Conservation (phyloP, 2,888 invertebrate genomes). For the Lacanobia oleracea region DNA sequence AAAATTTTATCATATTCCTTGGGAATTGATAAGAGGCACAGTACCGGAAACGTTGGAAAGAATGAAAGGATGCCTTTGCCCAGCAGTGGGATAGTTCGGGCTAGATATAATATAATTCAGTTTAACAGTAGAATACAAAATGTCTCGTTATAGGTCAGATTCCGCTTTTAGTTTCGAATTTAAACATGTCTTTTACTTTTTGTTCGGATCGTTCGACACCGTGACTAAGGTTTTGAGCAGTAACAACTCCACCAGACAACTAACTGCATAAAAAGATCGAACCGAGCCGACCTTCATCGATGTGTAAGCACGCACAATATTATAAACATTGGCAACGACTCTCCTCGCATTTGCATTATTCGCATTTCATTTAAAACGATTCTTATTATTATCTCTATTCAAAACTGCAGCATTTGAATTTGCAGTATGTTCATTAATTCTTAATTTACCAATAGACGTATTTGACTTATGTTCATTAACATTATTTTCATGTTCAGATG, state of each 20-base stretch:
- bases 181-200: slow-evolving; percentile 10
- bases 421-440: background rate
- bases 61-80: no score
- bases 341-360: slow-evolving; percentile 60
- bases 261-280: slow-evolving; percentile 60
- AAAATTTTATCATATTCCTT: no score
- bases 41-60: no score
- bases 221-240: slow-evolving; percentile 45
- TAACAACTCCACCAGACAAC: slow-evolving; percentile 41
- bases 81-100: no score
- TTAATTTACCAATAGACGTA: background rate
- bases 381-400: slow-evolving; percentile 38
- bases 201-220: slow-evolving; percentile 25
- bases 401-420: slow-evolving; percentile 9
- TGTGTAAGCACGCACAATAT: slow-evolving; percentile 63
- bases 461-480: background rate
- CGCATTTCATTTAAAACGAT: slow-evolving; percentile 56
- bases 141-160: slow-evolving; percentile 9
- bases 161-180: background rate
- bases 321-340: slow-evolving; percentile 65
- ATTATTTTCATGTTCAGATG: background rate
- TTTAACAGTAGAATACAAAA: slow-evolving; percentile 17
- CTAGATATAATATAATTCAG: no score
- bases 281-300: slow-evolving; percentile 61
- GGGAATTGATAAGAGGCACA: no score